Evolutionary conservation across 2,888 invertebrate species (phyloP).

Genomic region (Hypselothyrea guttata): DNA sequence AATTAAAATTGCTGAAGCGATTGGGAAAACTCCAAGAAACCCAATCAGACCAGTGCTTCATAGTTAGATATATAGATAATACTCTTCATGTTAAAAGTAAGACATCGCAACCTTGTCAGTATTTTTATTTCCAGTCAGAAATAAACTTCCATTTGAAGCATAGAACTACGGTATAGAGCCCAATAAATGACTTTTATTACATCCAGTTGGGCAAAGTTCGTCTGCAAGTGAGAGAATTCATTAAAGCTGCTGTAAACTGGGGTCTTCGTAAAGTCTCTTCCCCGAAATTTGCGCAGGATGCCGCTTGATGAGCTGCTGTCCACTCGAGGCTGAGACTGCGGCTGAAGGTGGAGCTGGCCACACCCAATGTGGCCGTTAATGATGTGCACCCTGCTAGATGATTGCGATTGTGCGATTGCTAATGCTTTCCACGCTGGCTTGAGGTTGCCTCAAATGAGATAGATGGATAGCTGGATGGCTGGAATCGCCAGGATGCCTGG

Average conservation of each 20-base stretch:
- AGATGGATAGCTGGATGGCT: slow-evolving; percentile 33
- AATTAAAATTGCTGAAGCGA: too few relatives aligned
- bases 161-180: slow-evolving; percentile 11
- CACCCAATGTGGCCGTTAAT: slow-evolving; percentile 62
- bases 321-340: slow-evolving; percentile 8
- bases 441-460: slow-evolving; percentile 46
- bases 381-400: slow-evolving; percentile 71
- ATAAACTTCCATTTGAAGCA: not conserved
- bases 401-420: slow-evolving; percentile 59
- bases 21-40: too few relatives aligned
- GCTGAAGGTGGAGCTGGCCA: slow-evolving; percentile 34
- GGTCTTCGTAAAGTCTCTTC: slow-evolving; percentile 20
- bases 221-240: slow-evolving; percentile 52
- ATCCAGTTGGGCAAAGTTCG: slow-evolving; percentile 36
- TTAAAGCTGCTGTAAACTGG: slow-evolving; percentile 50
- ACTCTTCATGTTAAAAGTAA: too few relatives aligned
- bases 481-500: slow-evolving; percentile 18
- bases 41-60: too few relatives aligned
- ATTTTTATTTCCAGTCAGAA: not conserved
- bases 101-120: too few relatives aligned
- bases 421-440: slow-evolving; percentile 41
- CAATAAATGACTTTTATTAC: slow-evolving; percentile 55
- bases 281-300: slow-evolving; percentile 41
- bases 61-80: too few relatives aligned
- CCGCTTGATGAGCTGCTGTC: slow-evolving; percentile 45